A percentile compares a stretch with the other conserved stretches of the same genome.
phyloP scores from a whole-genome alignment of 2,888 invertebrate genomes.

The Glaucopsyche alexis region DNA sequence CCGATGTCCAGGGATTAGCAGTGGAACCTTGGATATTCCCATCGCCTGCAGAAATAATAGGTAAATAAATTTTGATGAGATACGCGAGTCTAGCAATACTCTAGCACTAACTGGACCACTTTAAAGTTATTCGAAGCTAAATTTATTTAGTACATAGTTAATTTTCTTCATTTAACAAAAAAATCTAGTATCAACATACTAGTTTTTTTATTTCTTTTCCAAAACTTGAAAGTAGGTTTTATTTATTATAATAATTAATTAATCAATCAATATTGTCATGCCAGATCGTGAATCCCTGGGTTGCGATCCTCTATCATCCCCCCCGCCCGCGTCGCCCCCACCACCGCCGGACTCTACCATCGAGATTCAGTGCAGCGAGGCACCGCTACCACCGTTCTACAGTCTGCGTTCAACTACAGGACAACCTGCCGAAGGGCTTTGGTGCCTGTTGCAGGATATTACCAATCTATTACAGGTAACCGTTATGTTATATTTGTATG shows the following conservation, averaged over 20 bases:
- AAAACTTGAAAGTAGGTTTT: no score
- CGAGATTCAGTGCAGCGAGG: constrained; percentile 90
- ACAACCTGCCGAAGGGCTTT: constrained; percentile 82
- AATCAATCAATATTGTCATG: constrained; percentile 36
- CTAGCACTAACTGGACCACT: no score
- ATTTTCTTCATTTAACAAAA: no score
- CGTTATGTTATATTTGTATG: neutral
- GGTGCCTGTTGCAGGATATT: constrained; percentile 90
- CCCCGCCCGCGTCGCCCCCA: constrained; percentile 77
- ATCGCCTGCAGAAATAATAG: constrained; percentile 73
- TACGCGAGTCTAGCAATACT: neutral
- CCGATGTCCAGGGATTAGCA: constrained; percentile 84
- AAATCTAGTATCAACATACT: no score
- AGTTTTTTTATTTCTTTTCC: no score
- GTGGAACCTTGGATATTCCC: constrained; percentile 84
- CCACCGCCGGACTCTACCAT: constrained; percentile 78
- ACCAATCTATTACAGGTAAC: constrained; percentile 84
- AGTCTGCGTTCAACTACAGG: constrained; percentile 82
- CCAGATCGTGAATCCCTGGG: constrained; percentile 77
- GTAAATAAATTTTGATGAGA: constrained; percentile 45
- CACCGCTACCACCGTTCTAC: constrained; percentile 89
- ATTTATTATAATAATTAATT: no score
- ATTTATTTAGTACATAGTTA: no score
- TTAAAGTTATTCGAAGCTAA: no score
- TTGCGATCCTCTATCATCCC: constrained; percentile 81